Base-by-base conservation (phyloP, 1,140 invertebrate genomes). In the Scaptomyza pallida region DNA sequence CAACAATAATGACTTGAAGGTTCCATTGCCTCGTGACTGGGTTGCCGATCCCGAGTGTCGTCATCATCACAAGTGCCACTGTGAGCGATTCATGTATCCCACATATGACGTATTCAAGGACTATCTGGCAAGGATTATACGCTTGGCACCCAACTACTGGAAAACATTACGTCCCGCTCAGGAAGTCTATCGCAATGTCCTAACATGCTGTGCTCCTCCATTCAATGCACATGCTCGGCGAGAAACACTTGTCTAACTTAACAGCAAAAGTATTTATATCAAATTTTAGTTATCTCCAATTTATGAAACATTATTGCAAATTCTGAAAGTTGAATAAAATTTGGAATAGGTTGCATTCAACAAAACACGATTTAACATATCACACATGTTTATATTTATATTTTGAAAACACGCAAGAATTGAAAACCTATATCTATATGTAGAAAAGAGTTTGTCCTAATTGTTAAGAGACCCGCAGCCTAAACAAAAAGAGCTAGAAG, bases 11-110 rank as follows among this genome's bases (percentile, higher is more conserved):
- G 26, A 30, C 6, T 13, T 17, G 6, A 48, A 67, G n/a, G 15
- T 6, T 1, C 79, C 51, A 0, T 8, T 83, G 44, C 79, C 71
- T 0, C 75, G 78, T 6, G 78, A 82, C 23, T 82, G 78, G 78
- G 62, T 82, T 6, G 78, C 65, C 0, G 78, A 82, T 37, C 75
- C 47, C 2, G 75, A 83, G 21, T 82, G 78, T 47, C 33, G 56
- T 0, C 61, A 82, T 41, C 78, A 82, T 5, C 78, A 82, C 52
- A 83, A 83, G 57, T 62, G 79, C 54, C 75, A 82, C n/a, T 82
- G 78, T 40, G 61, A 74, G 5, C 48, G 41, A 12, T 82, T 82
- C 8, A 23, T 83, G 0, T 82, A 82, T 37, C 78, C 78, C 3
- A 83, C 79, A 10, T 82, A 83, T 12, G 78, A 82, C 12, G 75